phyloP scores from a whole-genome alignment of 1,140 invertebrate genomes.

The Bombus terrestris region DNA sequence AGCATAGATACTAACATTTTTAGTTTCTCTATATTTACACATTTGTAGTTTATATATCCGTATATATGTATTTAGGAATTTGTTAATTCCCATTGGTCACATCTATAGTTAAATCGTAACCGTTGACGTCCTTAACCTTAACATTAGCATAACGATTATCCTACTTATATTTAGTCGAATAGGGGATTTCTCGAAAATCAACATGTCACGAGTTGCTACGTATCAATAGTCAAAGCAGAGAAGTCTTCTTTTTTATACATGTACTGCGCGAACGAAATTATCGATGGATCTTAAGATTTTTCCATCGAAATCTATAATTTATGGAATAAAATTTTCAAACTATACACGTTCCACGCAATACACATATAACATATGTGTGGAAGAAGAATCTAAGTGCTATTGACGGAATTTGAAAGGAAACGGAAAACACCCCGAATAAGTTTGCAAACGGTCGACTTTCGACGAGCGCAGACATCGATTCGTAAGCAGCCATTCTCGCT shows the following conservation, averaged over 20 bases:
- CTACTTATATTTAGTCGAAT: background rate
- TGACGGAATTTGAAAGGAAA: background rate
- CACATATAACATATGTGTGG: background rate
- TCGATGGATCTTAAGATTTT: background rate
- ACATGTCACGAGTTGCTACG: background rate
- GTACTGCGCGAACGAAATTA: background rate
- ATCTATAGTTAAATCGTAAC: background rate
- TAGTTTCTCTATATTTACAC: background rate
- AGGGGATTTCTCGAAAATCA: background rate
- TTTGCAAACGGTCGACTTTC: constrained; percentile 27
- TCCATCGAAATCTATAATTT: background rate
- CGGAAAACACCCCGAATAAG: constrained; percentile 20
- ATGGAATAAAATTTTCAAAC: background rate
- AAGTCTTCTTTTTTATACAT: background rate
- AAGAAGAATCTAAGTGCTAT: background rate
- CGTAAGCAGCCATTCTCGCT: constrained; percentile 20
- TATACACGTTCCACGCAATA: background rate
- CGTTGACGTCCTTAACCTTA: constrained; percentile 1
- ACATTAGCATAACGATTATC: background rate
- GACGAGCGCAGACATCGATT: constrained; percentile 35
- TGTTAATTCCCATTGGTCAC: background rate
- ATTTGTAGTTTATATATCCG: background rate
- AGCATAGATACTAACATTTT: background rate
- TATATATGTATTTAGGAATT: no score
- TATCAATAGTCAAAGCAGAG: background rate